These are phyloP conservation scores for Pelvicachromis taeniatus DNA, from an alignment of 2,113 vertebrate species.

Conservation along the genomic window DNA sequence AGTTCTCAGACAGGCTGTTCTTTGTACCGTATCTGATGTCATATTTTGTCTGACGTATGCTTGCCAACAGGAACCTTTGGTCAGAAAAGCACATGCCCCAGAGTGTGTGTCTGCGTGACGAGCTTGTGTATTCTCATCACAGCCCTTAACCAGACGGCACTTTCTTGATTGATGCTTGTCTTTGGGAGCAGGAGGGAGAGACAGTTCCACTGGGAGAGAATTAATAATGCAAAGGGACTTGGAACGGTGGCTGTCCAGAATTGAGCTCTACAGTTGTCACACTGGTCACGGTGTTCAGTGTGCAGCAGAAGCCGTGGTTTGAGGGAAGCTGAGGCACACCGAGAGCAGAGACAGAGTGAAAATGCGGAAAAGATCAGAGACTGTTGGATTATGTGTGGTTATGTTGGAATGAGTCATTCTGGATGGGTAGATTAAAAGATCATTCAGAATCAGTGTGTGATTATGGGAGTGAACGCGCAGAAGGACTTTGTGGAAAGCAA, in stretches of 20 bases:
- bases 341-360: not conserved
- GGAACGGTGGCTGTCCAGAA: conserved; percentile 9
- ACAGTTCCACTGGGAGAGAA: conserved; percentile 9
- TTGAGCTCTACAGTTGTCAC: conserved; percentile 37
- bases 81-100: conserved; percentile 5
- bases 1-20: conserved; percentile 53
- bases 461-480: conserved; percentile 18
- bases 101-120: not conserved
- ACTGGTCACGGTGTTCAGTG: conserved; percentile 33
- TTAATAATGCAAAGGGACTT: conserved; percentile 44
- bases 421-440: conserved; percentile 50
- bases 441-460: conserved; percentile 29
- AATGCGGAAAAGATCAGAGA: conserved; percentile 15
- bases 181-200: conserved; percentile 18
- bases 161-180: conserved; percentile 54
- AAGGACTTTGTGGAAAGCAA: conserved; percentile 10
- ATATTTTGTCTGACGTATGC: conserved; percentile 47
- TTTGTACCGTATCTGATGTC: conserved; percentile 62
- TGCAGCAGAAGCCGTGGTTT: not conserved
- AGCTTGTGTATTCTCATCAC: conserved; percentile 30
- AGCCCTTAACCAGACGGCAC: not conserved
- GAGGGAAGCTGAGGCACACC: not conserved
- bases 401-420: conserved; percentile 24
- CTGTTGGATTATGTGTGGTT: conserved; percentile 36
- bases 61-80: conserved; percentile 38